Evolutionary conservation across 2,113 vertebrate genomes (phyloP).

Genomic region (Cavia aperea): DNA sequence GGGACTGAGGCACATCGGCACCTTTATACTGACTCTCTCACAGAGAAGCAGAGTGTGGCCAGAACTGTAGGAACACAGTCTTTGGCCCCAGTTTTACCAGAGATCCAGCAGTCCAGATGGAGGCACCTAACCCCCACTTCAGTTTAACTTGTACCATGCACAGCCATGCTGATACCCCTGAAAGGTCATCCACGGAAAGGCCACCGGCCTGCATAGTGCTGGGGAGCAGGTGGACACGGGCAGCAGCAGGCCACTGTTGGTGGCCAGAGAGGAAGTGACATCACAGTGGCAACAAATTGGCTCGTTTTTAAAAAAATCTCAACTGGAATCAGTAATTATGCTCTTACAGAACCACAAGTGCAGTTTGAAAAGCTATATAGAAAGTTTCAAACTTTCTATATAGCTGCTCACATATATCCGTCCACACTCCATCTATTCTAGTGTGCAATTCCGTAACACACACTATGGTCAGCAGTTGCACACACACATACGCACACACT

Average conservation of each 20-base stretch:
- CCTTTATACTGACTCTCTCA: background rate
- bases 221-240: too few species aligned
- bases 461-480: background rate
- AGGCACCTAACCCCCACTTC: background rate
- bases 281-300: background rate
- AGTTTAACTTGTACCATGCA: background rate
- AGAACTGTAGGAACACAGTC: background rate
- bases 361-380: background rate
- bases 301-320: background rate
- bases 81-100: background rate
- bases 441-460: background rate
- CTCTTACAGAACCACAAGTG: background rate
- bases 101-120: background rate
- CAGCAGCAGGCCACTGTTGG: background rate
- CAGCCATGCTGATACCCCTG: background rate
- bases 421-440: too few species aligned
- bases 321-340: background rate
- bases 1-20: too few species aligned
- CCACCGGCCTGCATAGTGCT: background rate
- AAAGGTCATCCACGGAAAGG: background rate
- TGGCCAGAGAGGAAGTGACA: background rate
- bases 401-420: background rate
- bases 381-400: background rate
- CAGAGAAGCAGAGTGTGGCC: background rate
- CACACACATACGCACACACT: background rate